Percentiles rank a stretch among this genome's conserved stretches.
phyloP scores from a whole-genome alignment of 2,113 vertebrate genomes.

The Falcunculus frontatus region DNA sequence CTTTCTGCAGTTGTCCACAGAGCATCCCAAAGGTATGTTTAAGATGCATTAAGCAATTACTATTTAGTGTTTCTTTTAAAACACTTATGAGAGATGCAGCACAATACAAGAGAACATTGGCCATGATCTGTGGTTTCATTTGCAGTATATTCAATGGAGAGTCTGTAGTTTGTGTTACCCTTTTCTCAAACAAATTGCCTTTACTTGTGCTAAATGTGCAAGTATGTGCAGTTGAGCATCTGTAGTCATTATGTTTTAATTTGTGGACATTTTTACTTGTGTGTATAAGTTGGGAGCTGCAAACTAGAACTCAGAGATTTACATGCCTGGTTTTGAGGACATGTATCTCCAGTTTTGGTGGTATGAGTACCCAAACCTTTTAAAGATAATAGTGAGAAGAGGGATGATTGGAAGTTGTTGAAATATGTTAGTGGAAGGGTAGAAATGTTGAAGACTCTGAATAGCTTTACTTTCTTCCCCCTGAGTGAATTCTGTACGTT shows the following conservation, averaged over 20 bases:
- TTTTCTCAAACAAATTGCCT: neutral
- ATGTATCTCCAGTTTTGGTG: neutral
- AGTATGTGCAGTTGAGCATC: neutral
- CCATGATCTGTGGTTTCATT: neutral
- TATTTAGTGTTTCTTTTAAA: neutral
- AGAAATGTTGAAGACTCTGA: neutral
- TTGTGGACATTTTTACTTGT: neutral
- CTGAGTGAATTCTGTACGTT: neutral
- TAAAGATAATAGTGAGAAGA: neutral
- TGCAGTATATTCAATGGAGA: neutral
- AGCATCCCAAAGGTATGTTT: neutral
- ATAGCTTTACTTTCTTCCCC: neutral
- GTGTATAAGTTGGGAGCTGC: neutral
- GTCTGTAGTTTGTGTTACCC: neutral
- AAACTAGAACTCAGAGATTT: neutral
- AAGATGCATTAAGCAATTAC: neutral
- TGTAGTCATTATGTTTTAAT: neutral
- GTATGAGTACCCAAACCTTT: neutral
- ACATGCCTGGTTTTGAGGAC: neutral
- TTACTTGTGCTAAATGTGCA: neutral
- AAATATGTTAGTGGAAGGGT: neutral
- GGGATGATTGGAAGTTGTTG: neutral
- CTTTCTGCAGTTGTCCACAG: neutral
- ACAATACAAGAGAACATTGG: neutral
- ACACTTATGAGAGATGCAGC: neutral